Evolutionary conservation across 1,140 invertebrate genomes (phyloP), one percentile per base, ranked within the genome.

Genomic region (Leptestheria dahalacensis): DNA sequence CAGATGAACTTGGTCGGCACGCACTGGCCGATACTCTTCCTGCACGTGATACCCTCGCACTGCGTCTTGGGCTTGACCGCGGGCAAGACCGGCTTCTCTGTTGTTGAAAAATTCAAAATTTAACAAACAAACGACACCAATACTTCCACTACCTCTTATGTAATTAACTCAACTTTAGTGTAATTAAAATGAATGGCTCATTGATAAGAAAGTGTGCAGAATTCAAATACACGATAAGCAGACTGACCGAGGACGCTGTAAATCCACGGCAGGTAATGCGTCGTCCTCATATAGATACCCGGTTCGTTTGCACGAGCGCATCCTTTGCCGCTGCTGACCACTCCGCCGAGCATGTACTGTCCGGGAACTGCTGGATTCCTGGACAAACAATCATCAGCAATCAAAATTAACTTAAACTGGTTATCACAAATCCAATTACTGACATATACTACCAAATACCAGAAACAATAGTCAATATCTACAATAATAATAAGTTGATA

Each of bases 221-320:
- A n/a, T n/a, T n/a, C n/a, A n/a, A n/a, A n/a, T n/a, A n/a, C n/a
- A n/a, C n/a, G n/a, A n/a, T n/a, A n/a, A n/a, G n/a, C 21, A 41
- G 47, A 63, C n/a, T 18, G 15, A 51, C 57, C 57, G 12, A 67
- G 78, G 41, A 76, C 74, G 62, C 75, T 70, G 57, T 73, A 71
- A 57, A 91, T 85, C 88, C 87, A 91, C 48, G 79, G 68, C 2
- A 82, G 64, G 68, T 81, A 88, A n/a, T 80, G 69, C 41, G 79
- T 80, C 20, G 89, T 82, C 69, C 79, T 78, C 0, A 86, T 88
- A 64, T 91, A 91, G 59, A 84, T 84, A n/a, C 88, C 88, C 6
- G 86, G 83, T 68, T 88, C 81, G 58, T 79, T 73, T 26, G 82
- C 78, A 60, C 82, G 73, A 1, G 78, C 88, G 70, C 88, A 91